These are phyloP conservation scores for Neosilurus mollespiculum DNA, from an alignment of 2,797 vertebrate species.

Conservation along the genomic window DNA sequence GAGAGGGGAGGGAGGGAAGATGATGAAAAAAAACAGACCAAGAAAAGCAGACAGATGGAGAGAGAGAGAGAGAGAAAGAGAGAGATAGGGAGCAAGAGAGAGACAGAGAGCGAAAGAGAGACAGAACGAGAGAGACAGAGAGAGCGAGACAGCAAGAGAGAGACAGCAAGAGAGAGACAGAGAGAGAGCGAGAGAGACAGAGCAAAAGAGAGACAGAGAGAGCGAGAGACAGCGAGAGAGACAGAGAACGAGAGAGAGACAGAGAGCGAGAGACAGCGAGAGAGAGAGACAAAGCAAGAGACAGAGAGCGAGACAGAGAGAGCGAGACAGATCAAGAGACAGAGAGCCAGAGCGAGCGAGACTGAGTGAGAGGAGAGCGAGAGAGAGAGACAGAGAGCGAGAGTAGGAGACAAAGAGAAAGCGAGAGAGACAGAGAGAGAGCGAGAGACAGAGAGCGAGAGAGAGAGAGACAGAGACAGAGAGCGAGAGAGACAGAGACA, in stretches of 20 bases:
- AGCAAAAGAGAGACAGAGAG: neutral
- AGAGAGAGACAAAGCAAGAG: neutral
- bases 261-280: too few relatives aligned
- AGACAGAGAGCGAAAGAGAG: constrained; percentile 32
- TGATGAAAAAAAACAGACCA: neutral
- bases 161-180: too few relatives aligned
- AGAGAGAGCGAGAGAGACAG: too few relatives aligned
- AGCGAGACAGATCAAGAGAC: neutral
- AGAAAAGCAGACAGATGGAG: neutral
- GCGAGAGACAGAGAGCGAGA: too few relatives aligned
- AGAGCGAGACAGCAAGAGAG: neutral
- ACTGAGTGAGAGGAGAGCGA: too few relatives aligned
- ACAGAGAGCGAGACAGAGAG: neutral
- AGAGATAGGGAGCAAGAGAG: neutral
- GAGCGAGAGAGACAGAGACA: neutral
- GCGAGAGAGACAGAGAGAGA: too few relatives aligned
- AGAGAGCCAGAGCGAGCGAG: too few relatives aligned
- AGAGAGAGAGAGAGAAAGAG: constrained; percentile 21
- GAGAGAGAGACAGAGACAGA: too few relatives aligned
- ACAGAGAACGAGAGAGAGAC: neutral
- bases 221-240: neutral
- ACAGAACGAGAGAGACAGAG: constrained; percentile 6
- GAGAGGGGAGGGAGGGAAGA: neutral
- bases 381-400: too few relatives aligned
- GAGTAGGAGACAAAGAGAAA: too few relatives aligned